Base-by-base conservation (phyloP, 2,888 invertebrate genomes). In the Lochmaea crataegi region DNA sequence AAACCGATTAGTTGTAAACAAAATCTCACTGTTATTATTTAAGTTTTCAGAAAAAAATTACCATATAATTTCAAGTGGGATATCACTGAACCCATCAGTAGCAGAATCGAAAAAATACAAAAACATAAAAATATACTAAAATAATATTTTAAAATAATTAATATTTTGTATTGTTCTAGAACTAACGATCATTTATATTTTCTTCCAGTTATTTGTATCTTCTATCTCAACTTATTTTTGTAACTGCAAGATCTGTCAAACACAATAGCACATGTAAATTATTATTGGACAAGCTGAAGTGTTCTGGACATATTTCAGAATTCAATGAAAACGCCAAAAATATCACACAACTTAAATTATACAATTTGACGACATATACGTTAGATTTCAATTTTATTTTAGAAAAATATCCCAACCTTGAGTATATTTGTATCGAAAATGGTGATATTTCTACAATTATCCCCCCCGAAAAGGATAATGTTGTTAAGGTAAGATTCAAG, bases 321-420 rank as follows among this genome's bases (percentile, higher is more conserved):
- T 48, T 48, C n/a, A n/a, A n/a, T 48, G 48, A 7, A 4, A 48
- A 48, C 6, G n/a, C 32, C 42, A 26, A 22, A 14, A 41, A 69
- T 64, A 57, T 69, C 22, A 69, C 51, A n/a, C 26, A 64, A 32
- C 32, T 69, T 10, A 14, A 69, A n/a, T 14, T 69, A 42, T 12
- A 6, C 16, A 57, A 69, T 51, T 10, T 63, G 16, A 42, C 53
- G 11, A 16, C 22, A 38, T 18, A 75, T 14, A 68, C 65, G 18
- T 32, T 80, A 2, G 73, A 80, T 65, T 56, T 80, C 1, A 60
- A 74, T 56, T 61, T 65, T 51, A 63, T 80, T 12, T 22, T 80
- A 3, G 18, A 61, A 9, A 79, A 75, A 66, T 80, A 77, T 73
- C 78, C 79, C 1, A 61, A 74, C 51, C 58, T 77, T 9, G 53